Base-by-base conservation (phyloP, 2,888 invertebrate species). In the Malachius bipustulatus region DNA sequence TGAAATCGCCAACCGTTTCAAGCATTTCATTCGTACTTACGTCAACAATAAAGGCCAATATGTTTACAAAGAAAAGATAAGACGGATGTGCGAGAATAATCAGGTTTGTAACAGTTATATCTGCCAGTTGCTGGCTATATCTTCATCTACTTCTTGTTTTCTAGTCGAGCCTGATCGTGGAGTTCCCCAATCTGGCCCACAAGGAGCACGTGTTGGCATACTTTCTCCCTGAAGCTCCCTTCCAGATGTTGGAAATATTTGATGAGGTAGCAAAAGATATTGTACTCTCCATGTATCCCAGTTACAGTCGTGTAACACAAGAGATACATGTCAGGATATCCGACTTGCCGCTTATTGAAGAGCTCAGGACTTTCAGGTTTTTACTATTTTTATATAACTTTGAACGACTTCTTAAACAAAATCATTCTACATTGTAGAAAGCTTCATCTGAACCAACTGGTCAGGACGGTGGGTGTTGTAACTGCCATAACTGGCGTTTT, bases 141-240 rank as follows among this genome's bases (percentile, higher is more conserved):
- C n/a, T 8, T 8, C 6, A 19, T 19, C n/a, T 19, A 8, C 6
- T 19, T 19, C n/a, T 19, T 19, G n/a, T 8, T 34, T 54, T 57
- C 40, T 38, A 61, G 59, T 73, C 87, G 0, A 91, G 90, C 33
- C 82, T 97, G 57, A 80, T 84, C 29, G 85, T 98, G 0, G 93
- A 96, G 51, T 98, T 94, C 63, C 82, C 88, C 31, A 77, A 84
- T 47, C 66, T 99, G 43, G 94, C 93, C 0, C 72, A 82, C 32
- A 77, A 83, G 49, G 93, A 94, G 56, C 90, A 93, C 58, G 89
- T 90, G 1, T 66, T 98, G 30, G 96, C 96, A 0, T 97, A 90
- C 62, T 98, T 99, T 60, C 59, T 98, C 32, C 97, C 97, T 0
- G 97, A 98, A 62, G 97, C 97, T 0, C 98, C 98, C 0, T 76